A percentile compares a stretch with the other conserved stretches of the same genome.
phyloP scores from a whole-genome alignment of 2,888 invertebrate genomes.

The Protonemura montana region DNA sequence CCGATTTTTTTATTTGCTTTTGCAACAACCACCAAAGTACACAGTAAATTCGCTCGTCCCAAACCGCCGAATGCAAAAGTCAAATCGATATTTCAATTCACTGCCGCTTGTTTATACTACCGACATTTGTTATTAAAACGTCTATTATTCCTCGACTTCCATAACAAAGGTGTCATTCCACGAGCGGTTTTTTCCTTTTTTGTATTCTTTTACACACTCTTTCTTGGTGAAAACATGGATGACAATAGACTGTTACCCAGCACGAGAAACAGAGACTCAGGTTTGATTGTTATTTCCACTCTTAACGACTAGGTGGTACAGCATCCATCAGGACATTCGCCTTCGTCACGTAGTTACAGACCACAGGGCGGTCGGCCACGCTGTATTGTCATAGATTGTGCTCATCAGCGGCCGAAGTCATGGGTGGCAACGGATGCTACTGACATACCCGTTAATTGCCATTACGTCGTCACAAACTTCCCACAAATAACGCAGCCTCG shows the following conservation, averaged over 20 bases:
- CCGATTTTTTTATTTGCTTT: not conserved
- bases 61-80: not conserved
- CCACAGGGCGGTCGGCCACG: not conserved
- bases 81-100: conserved; percentile 8
- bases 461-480: not conserved
- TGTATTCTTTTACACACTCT: not conserved
- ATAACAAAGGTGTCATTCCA: not conserved
- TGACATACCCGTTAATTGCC: not conserved
- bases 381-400: not conserved
- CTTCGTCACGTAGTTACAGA: not conserved
- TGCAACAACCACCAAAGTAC: too few species aligned
- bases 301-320: not conserved
- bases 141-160: not conserved
- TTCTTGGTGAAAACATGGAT: not conserved
- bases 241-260: not conserved
- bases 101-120: not conserved
- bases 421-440: not conserved
- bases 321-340: not conserved
- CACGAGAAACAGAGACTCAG: not conserved
- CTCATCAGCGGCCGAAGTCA: not conserved
- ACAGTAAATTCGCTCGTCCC: too few species aligned
- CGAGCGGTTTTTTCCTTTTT: not conserved
- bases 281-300: not conserved
- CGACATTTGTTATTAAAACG: not conserved
- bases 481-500: not conserved